These are phyloP conservation scores for Ditula angustiorana DNA, from an alignment of 2,888 invertebrate genomes.

Conservation along the genomic window DNA sequence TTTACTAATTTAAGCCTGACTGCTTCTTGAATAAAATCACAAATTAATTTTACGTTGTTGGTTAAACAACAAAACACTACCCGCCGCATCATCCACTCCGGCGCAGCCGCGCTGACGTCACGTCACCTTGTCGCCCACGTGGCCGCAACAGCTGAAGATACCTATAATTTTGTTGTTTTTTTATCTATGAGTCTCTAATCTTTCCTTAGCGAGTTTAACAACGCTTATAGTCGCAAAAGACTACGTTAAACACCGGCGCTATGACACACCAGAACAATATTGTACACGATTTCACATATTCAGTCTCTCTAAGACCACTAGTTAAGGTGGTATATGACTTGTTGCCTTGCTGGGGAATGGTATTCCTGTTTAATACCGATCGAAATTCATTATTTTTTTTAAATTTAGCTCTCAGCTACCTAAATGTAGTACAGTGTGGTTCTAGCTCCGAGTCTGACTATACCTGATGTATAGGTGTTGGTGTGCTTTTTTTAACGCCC, in stretches of 20 bases:
- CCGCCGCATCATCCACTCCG: neutral
- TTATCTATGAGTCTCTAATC: neutral
- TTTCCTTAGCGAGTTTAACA: neutral
- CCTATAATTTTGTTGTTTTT: neutral
- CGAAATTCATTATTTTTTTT: too few species aligned
- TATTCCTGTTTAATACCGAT: too few species aligned
- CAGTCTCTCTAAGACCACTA: too few species aligned
- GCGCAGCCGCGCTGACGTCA: slow-evolving; percentile 21
- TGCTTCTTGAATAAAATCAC: neutral
- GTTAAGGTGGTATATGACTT: too few species aligned
- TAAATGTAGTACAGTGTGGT: too few species aligned
- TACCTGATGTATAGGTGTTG: too few species aligned
- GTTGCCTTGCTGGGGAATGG: too few species aligned
- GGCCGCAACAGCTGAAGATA: neutral
- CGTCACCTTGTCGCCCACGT: slow-evolving; percentile 28
- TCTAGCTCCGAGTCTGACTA: neutral
- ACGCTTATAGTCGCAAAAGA: neutral
- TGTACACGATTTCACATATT: too few species aligned
- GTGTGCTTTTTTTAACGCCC: neutral
- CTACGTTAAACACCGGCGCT: neutral
- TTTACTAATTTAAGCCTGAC: too few species aligned
- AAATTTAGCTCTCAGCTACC: too few species aligned
- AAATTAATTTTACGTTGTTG: neutral
- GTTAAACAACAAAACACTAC: neutral
- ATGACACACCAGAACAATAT: neutral